Conservation (phyloP, 2,113 vertebrate genomes). For the Engystomops pustulosus region DNA sequence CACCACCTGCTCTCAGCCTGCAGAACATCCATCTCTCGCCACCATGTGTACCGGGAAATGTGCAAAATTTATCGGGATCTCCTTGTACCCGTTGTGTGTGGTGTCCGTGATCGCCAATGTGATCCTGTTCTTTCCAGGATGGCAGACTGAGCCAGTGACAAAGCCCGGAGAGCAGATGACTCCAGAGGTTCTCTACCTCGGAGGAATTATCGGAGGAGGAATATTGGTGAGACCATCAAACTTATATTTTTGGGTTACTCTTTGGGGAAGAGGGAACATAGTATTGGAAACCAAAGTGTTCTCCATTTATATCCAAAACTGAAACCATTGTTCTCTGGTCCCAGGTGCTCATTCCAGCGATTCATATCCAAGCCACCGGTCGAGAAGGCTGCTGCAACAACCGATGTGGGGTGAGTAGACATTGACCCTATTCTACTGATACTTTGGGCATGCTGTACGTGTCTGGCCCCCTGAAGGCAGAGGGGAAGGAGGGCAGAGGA, state of each 20-base stretch:
- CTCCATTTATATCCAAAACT: neutral
- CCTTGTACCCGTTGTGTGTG: conserved; percentile 72
- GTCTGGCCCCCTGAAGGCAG: neutral
- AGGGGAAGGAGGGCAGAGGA: neutral
- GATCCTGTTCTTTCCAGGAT: conserved; percentile 77
- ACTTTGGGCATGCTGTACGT: neutral
- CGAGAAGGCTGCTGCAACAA: conserved; percentile 76
- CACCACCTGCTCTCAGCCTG: neutral
- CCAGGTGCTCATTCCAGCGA: conserved; percentile 77
- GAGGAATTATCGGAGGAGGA: conserved; percentile 78
- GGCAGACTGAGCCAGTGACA: conserved; percentile 66
- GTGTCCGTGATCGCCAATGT: conserved; percentile 78
- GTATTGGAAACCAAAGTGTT: neutral
- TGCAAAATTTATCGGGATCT: conserved; percentile 70
- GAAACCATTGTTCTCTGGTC: neutral
- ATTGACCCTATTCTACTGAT: neutral
- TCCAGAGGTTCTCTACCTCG: conserved; percentile 78
- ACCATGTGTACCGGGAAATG: conserved; percentile 81
- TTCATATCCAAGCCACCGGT: conserved; percentile 78
- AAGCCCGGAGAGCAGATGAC: conserved; percentile 63
- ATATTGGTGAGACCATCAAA: conserved; percentile 70
- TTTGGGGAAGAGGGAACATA: neutral
- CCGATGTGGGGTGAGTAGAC: conserved; percentile 80
- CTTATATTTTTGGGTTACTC: neutral
- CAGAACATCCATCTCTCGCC: neutral